Conservation (phyloP, 2,797 vertebrate genomes). For the Oreochromis grahami region DNA sequence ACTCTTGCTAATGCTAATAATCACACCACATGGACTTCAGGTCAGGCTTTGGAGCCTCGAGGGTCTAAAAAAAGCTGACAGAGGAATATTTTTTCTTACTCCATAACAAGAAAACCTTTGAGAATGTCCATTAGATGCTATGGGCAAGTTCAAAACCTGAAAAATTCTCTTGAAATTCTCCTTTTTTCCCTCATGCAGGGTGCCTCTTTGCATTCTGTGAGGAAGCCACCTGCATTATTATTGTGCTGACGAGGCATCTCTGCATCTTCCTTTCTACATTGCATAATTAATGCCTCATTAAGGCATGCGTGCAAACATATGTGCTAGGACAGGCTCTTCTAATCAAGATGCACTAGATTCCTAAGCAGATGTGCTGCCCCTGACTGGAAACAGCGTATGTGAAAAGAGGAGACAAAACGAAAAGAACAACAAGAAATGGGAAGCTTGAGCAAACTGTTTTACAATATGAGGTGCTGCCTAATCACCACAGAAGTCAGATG, state of each 20-base stretch:
- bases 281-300: slow-evolving; percentile 79
- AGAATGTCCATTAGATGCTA: slow-evolving; percentile 22
- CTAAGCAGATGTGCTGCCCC: slow-evolving; percentile 58
- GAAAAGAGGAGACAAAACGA: background rate
- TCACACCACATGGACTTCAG: slow-evolving; percentile 21
- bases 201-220: slow-evolving; percentile 13
- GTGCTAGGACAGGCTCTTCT: slow-evolving; percentile 51
- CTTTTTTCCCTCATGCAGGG: background rate
- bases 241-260: slow-evolving; percentile 63
- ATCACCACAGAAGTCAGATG: slow-evolving; percentile 13
- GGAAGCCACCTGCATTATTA: slow-evolving; percentile 53
- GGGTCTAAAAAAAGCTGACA: slow-evolving; percentile 47
- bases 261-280: slow-evolving; percentile 43
- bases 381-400: background rate
- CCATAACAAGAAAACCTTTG: slow-evolving; percentile 14
- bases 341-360: slow-evolving; percentile 68
- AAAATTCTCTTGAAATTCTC: slow-evolving; percentile 42
- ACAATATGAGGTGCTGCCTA: background rate
- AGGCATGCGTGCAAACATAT: slow-evolving; percentile 63
- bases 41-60: slow-evolving; percentile 29
- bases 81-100: slow-evolving; percentile 1
- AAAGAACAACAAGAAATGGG: background rate
- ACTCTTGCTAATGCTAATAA: slow-evolving; percentile 38
- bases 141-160: slow-evolving; percentile 53
- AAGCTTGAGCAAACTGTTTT: background rate